A percentile compares a stretch with the other conserved stretches of the same genome.
Conservation (phyloP, 2,888 invertebrate species). For the Diaprepes abbreviatus region DNA sequence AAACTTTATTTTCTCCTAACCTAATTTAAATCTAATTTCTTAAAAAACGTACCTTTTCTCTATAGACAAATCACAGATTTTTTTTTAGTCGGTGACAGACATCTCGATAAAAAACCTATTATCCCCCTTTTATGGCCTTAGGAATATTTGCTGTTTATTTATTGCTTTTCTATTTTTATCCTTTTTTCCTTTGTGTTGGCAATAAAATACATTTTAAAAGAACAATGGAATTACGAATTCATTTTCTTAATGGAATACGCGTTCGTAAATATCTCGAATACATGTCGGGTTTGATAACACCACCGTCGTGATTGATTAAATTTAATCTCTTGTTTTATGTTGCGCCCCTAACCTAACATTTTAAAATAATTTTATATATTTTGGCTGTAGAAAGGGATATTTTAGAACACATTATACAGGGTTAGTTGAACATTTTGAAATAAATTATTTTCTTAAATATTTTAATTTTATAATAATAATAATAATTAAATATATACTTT, state of each 20-base stretch:
- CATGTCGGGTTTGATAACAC: not conserved
- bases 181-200: not conserved
- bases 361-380: not conserved
- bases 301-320: conserved; percentile 1
- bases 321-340: conserved; percentile 6
- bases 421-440: too few species aligned
- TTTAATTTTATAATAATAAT: too few species aligned
- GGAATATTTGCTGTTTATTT: not conserved
- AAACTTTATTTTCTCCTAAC: too few species aligned
- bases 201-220: conserved; percentile 21
- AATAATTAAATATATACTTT: too few species aligned
- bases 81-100: not conserved
- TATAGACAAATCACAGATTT: not conserved
- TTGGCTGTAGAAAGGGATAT: too few species aligned
- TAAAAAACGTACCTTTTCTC: not conserved
- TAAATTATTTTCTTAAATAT: too few species aligned
- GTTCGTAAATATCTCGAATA: not conserved
- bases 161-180: not conserved
- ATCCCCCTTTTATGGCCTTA: not conserved
- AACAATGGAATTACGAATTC: conserved; percentile 12
- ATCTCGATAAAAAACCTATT: not conserved
- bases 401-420: too few species aligned
- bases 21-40: too few species aligned
- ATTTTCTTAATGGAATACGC: conserved; percentile 8
- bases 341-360: not conserved